Percentiles rank a stretch among this genome's conserved stretches.
These are phyloP conservation scores for Varanus komodoensis DNA, from an alignment of 2,113 vertebrate genomes.

Conservation along the genomic window DNA sequence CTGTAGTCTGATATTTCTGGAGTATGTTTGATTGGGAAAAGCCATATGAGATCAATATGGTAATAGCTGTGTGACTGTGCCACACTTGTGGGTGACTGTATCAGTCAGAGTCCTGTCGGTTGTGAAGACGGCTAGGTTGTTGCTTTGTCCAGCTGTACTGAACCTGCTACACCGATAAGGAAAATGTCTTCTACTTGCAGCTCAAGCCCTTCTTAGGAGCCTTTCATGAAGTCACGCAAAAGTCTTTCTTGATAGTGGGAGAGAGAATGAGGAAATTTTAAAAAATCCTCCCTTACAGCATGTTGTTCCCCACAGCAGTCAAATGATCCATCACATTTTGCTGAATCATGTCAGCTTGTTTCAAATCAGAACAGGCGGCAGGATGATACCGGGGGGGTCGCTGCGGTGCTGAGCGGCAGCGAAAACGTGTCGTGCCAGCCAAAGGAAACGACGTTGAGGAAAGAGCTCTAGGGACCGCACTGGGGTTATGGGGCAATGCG, in stretches of 20 bases:
- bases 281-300: constrained; percentile 14
- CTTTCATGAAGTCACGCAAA: not conserved
- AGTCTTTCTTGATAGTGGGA: not conserved
- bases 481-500: not conserved
- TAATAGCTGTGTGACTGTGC: not conserved
- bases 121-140: not conserved
- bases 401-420: too few relatives aligned
- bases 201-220: too few relatives aligned
- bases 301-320: not conserved
- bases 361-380: not conserved
- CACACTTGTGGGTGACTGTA: too few relatives aligned
- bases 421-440: not conserved
- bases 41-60: not conserved
- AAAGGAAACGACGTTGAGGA: not conserved
- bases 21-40: not conserved
- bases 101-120: not conserved
- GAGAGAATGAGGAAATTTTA: constrained; percentile 12
- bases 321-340: constrained; percentile 28
- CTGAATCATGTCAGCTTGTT: constrained; percentile 8
- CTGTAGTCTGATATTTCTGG: not conserved
- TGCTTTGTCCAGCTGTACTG: not conserved
- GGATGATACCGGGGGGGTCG: too few relatives aligned
- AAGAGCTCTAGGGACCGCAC: not conserved
- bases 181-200: not conserved
- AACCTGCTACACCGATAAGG: not conserved